phyloP scores from a whole-genome alignment of 2,113 vertebrate genomes.

The Rhinolophus ferrumequinum region DNA sequence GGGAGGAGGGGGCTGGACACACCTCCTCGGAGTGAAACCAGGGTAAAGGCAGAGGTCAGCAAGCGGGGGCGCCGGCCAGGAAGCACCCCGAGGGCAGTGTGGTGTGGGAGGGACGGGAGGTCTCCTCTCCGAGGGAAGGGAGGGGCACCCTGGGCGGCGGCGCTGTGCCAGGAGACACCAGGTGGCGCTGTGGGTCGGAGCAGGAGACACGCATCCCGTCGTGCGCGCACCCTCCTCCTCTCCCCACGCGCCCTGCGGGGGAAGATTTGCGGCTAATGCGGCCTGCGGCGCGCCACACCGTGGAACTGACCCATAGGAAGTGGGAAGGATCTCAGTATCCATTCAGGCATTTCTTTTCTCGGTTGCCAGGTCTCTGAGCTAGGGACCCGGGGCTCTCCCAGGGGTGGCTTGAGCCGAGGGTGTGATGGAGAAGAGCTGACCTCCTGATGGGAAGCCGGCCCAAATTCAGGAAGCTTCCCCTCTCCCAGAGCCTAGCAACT shows the following conservation, averaged over 20 bases:
- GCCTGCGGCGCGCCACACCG: neutral
- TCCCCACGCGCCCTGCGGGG: no score
- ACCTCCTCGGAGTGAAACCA: neutral
- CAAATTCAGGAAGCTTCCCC: neutral
- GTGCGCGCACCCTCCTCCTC: fast-evolving
- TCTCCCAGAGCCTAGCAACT: neutral
- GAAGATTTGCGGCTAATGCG: neutral
- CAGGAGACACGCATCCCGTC: no score
- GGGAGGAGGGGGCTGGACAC: fast-evolving
- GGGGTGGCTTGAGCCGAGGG: neutral
- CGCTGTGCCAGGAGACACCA: neutral
- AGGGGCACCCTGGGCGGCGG: fast-evolving
- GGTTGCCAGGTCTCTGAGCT: neutral
- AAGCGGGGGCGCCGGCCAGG: neutral
- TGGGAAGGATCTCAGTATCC: neutral
- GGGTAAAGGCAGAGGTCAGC: neutral
- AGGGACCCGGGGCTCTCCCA: fast-evolving
- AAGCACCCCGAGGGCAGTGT: no score
- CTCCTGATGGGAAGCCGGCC: neutral
- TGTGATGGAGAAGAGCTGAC: neutral
- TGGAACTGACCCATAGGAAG: neutral
- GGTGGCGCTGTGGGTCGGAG: slow-evolving; percentile 54
- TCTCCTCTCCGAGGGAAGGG: no score
- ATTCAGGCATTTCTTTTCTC: neutral
- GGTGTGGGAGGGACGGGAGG: fast-evolving